phyloP scores from a whole-genome alignment of 2,797 vertebrate species.

The Anguilla megastoma region DNA sequence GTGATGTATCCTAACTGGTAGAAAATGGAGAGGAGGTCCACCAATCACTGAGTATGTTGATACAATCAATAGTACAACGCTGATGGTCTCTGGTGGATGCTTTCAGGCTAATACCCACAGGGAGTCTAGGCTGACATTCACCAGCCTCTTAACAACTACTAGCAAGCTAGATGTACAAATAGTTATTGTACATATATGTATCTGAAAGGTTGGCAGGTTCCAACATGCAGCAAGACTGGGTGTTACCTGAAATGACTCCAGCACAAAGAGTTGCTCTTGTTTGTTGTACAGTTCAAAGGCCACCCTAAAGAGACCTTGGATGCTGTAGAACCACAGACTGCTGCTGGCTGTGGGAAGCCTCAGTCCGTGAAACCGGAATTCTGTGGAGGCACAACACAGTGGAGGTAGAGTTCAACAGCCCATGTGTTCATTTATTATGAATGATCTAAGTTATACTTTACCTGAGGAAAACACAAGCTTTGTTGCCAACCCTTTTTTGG shows the following conservation, averaged over 20 bases:
- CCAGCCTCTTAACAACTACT: neutral
- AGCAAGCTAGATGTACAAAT: neutral
- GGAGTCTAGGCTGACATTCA: neutral
- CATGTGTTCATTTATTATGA: neutral
- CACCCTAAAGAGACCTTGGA: conserved; percentile 79
- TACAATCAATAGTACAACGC: neutral
- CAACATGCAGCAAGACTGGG: neutral
- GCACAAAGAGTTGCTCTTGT: conserved; percentile 74
- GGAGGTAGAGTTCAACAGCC: neutral
- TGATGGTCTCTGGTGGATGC: no score
- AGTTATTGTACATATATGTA: neutral
- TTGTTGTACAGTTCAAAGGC: conserved; percentile 79
- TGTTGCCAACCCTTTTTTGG: conserved; percentile 77
- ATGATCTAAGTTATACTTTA: conserved; percentile 44
- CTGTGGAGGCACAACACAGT: conserved; percentile 51
- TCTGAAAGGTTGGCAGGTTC: neutral
- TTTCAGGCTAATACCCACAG: neutral
- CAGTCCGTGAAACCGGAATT: conserved; percentile 74
- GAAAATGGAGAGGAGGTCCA: neutral
- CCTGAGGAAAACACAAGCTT: conserved; percentile 77
- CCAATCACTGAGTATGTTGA: neutral
- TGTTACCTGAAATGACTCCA: conserved; percentile 77
- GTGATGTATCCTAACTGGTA: neutral
- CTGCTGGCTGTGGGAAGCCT: conserved; percentile 68
- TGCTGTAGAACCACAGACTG: conserved; percentile 81